Evolutionary conservation across 53 echinoderm and acorn worm genomes (phyloP), one percentile per base, ranked within the genome.

Genomic region (Actinopyga echinites): DNA sequence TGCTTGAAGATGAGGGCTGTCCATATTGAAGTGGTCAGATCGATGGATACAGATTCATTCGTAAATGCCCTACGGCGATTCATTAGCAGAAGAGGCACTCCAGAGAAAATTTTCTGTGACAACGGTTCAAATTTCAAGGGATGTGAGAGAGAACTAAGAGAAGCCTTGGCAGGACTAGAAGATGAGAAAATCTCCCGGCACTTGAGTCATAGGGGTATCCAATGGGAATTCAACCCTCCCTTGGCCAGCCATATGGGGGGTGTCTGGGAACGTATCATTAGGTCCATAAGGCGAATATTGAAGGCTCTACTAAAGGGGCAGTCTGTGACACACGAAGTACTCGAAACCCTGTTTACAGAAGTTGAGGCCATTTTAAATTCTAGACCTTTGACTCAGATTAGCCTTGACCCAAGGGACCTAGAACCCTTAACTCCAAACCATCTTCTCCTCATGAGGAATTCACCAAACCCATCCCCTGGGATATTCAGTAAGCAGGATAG

Each of bases 341-440:
- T 91, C 11, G 30, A n/a, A 4, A 91, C 88, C 0, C 5, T 83
- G 4, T 9, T 91, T 30, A 61, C 83, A 35, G 92, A 92, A 49
- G 92, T 89, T 1, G 93, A 89, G 59, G 87, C 85, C 23, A 90
- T 90, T 61, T 32, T 93, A 15, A 93, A 91, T 30, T 49, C 86
- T 2, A 74, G 88, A 9, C 88, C 93, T 21, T 66, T 93, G 4
- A 93, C 90, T 1, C 59, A 77, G 1, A 23, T 93, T 12, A 86
- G 84, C 59, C 49, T 78, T 49, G 93, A 93, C 38, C 75, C 89
- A 6, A 79, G 15, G 6, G 87, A 93, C 32, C 17, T 55, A 0
- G 80, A 84, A 64, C 86, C 93, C 21, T 36, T 93, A 30, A 93
- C 93, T 9, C 90, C 90, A 35, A 93, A 87, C 34, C 90, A 93